Base-by-base conservation (phyloP, 1,140 invertebrate species). In the Callitettix versicolor region DNA sequence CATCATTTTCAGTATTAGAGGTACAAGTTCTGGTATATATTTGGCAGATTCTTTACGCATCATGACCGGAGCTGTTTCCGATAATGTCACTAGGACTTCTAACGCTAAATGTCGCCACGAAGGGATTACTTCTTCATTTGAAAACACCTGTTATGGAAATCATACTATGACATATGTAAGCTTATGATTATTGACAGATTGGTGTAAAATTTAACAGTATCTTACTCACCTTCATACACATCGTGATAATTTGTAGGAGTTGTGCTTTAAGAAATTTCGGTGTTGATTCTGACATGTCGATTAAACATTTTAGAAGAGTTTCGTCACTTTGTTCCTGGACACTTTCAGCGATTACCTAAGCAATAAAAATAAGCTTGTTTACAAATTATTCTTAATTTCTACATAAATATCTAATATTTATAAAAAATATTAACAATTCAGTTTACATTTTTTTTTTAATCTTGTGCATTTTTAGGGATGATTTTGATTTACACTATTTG, bases 41-140 rank as follows among this genome's bases (percentile, higher is more conserved):
- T 86, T 86, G 3, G 77, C 78, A 12, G 84, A 84, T 30, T 68
- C 73, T 71, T 97, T 98, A 15, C 95, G 81, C 14, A 99, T 84
- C 87, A 96, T 96, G 1, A 91, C 88, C 14, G 96, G 86, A 1
- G 93, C 92, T 36, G 88, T 91, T 77, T 99, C 97, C 36, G 92
- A 82, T 48, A 98, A 69, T 3, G 95, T 95, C 9, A 98, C 91
- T 68, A 98, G 79, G 14, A 94, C 86, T 73, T 99, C 96, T 12
- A 99, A 69, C 1, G 88, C 84, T 38, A 98, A 75, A 68, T 98
- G 92, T 50, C 92, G 79, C 82, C 88, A 94, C 7, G 80, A 81
- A 63, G 96, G 91, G 57, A 82, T 78, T 26, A 87, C 77, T 24
- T 91, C 82, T 9, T 74, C 68, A 65, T 91, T 82, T 20, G 77